Evolutionary conservation across 2,888 invertebrate genomes (phyloP).

Genomic region (Nycteola revayana): DNA sequence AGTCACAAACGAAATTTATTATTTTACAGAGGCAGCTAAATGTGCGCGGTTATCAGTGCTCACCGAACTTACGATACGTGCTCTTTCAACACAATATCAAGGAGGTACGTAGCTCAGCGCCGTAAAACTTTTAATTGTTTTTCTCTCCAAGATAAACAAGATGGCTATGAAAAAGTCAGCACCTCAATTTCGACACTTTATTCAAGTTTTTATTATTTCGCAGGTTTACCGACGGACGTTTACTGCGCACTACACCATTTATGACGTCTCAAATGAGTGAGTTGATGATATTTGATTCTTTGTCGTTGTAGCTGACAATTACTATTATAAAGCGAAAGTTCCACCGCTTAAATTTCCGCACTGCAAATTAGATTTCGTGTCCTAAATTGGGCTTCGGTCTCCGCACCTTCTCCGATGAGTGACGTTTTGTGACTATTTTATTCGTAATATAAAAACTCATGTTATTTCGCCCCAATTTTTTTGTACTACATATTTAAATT

Average conservation of each 20-base stretch:
- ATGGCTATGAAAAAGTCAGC: constrained; percentile 31
- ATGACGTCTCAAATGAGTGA: constrained; percentile 95
- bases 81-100: constrained; percentile 95
- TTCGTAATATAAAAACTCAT: too few relatives aligned
- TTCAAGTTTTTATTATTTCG: constrained; percentile 55
- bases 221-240: constrained; percentile 93
- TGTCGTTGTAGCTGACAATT: constrained; percentile 21
- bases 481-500: too few relatives aligned
- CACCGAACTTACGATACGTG: constrained; percentile 92
- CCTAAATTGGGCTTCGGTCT: constrained; percentile 48
- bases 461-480: too few relatives aligned
- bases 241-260: constrained; percentile 94
- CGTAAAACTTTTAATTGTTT: constrained; percentile 46
- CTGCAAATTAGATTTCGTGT: constrained; percentile 49
- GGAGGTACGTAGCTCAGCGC: constrained; percentile 81
- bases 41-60: constrained; percentile 93
- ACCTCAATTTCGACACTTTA: constrained; percentile 21
- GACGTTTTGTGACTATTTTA: constrained; percentile 16
- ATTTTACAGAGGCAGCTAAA: constrained; percentile 90
- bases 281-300: constrained; percentile 67
- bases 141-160: constrained; percentile 33
- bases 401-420: constrained; percentile 36
- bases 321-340: constrained; percentile 29
- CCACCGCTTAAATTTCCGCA: constrained; percentile 46
- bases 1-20: constrained; percentile 21